Base-by-base conservation (phyloP, 2,797 vertebrate genomes). In the Tapera naevia region DNA sequence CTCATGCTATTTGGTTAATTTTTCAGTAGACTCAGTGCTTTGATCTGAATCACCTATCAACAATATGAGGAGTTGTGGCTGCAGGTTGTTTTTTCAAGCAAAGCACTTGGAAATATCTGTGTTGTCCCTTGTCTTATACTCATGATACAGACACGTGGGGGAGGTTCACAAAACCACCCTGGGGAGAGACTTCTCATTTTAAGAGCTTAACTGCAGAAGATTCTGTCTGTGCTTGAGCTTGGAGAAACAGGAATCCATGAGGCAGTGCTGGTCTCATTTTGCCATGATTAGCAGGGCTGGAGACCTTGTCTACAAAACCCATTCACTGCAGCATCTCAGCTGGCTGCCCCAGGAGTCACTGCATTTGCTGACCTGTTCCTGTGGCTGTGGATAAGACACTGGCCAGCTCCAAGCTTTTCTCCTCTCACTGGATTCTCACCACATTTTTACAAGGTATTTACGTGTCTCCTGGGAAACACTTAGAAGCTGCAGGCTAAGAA, bases 11-110 rank as follows among this genome's bases (percentile, higher is more conserved):
- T 3, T 76, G n/a, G 14, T 46, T 72, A 13, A 32, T 80, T 84
- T n/a, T 53, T 66, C 54, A 65, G 18, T 58, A 90, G 18, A 33
- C 14, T 71, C 24, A 37, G 35, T 70, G 50, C 24, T 73, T 37
- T 48, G 41, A n/a, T 45, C 30, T 76, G n/a, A 76, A 45, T 32
- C 41, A 45, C 30, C 30, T 70, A 17, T 45, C 10, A 48, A 13
- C 9, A 19, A 4, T 2, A 5, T 0, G 10, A 46, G 24, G 25
- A 9, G 37, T 57, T 62, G 41, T 46, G 33, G 24, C 18, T 17
- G 13, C 43, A 37, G 22, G 23, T 35, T 54, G 25, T 27, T 88
- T 51, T 2, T 15, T 43, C 32, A 37, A 58, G 3, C 48, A 75
- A 43, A 82, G 37, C n/a, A 32, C 39, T 66, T 43, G 41, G 48